Base-by-base conservation (phyloP, 2,113 vertebrate genomes). In the Colistium nudipinnis region DNA sequence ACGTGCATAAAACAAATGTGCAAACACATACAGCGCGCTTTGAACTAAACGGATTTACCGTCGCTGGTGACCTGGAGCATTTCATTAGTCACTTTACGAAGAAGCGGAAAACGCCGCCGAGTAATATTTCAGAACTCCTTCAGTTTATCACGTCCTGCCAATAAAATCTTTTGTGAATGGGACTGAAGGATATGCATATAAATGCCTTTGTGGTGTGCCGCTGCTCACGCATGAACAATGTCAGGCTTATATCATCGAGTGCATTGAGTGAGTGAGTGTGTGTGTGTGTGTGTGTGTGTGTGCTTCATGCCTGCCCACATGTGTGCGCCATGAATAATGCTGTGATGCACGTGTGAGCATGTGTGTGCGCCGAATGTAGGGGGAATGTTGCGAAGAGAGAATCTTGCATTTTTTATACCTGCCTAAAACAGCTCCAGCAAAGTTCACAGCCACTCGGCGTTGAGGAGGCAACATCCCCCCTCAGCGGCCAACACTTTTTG, bases 321-420 rank as follows among this genome's bases (percentile, higher is more conserved):
- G 83, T 82, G 76, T 39, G 47, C 33, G 25, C 33, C 69, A 75
- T 83, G 63, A 87, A 77, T 78, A 69, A 76, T 81, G 62, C 55
- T 54, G 12, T 43, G 80, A 69, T 66, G 78, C 78, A 69, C 80
- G 67, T 28, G 60, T 53, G 66, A 61, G 75, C 61, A 48, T 81
- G 56, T 69, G 83, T 84, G 56, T 71, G 7, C 61, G 81, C 79
- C 49, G 64, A 89, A 92, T 91, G 80, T 91, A 90, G 91, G 90
- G 76, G 87, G 22, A 88, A 88, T 85, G 85, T 80, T 88, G 83
- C 80, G 68, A 62, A 86, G 86, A 86, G 87, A 87, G 76, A 73
- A 77, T 72, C 52, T 57, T 92, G 82, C 86, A 91, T 90, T 90
- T 91, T 92, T 92, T 75, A 91, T 92, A 85, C 16, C 16, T 85